Evolutionary conservation across 2,797 vertebrate genomes (phyloP).

Genomic region (Melopsittacus undulatus): DNA sequence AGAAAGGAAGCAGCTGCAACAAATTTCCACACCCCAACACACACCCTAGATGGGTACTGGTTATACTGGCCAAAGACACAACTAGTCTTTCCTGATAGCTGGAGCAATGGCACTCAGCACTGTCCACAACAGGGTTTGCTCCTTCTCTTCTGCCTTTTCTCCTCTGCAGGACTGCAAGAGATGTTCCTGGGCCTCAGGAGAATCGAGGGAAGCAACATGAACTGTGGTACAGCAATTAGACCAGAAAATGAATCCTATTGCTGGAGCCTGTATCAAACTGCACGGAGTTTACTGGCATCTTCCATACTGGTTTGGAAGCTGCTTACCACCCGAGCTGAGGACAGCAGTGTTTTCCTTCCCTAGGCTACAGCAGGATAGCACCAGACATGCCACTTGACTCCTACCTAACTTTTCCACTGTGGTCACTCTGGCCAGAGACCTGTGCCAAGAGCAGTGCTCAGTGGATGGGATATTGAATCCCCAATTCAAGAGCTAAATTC

Average conservation of each 20-base stretch:
- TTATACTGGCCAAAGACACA: neutral
- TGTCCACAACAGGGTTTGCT: neutral
- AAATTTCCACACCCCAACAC: too few species aligned
- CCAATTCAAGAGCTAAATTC: neutral
- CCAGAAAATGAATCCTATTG: constrained; percentile 8
- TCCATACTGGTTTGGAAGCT: neutral
- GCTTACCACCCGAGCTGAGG: neutral
- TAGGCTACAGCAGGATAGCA: neutral
- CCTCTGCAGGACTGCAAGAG: neutral
- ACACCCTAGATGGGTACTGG: neutral
- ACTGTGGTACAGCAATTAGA: constrained; percentile 24
- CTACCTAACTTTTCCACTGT: neutral
- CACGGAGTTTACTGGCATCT: neutral
- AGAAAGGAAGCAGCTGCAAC: neutral
- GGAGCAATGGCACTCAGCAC: neutral
- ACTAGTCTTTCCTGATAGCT: neutral
- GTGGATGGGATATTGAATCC: neutral
- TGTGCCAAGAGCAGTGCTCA: neutral
- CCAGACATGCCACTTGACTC: neutral
- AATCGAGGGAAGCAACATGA: neutral
- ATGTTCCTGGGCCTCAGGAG: neutral
- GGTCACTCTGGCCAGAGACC: neutral
- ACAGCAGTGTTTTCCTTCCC: neutral
- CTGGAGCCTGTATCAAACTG: constrained; percentile 3
- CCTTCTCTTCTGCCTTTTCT: neutral